Evolutionary conservation across 2,888 invertebrate genomes (phyloP).

Genomic region (Diogma glabrata): DNA sequence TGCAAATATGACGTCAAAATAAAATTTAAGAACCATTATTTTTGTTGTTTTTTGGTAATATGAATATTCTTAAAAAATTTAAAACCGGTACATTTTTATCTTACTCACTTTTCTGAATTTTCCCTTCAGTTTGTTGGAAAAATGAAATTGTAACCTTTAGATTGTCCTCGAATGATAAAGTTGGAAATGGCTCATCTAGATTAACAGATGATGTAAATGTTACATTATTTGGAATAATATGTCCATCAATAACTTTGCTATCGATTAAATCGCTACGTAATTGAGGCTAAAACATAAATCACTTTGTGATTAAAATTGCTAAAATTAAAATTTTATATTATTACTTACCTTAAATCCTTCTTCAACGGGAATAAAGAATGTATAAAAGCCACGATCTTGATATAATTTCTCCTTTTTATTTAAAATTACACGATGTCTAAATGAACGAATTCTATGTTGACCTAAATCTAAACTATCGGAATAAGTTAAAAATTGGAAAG

Average conservation of each 20-base stretch:
- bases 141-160: constrained; percentile 74
- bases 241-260: constrained; percentile 76
- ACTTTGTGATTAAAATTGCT: not conserved
- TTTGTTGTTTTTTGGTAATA: no score
- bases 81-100: not conserved
- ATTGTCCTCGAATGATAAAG: constrained; percentile 71
- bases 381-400: constrained; percentile 65
- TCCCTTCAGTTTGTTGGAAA: constrained; percentile 56
- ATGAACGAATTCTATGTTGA: constrained; percentile 58
- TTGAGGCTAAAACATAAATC: constrained; percentile 40
- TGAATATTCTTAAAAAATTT: not conserved
- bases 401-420: constrained; percentile 38
- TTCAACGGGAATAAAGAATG: constrained; percentile 85
- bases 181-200: constrained; percentile 61
- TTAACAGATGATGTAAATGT: constrained; percentile 75
- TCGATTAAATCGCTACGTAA: constrained; percentile 66
- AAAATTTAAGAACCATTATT: no score
- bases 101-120: constrained; percentile 45
- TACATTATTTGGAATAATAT: constrained; percentile 77
- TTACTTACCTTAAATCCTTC: constrained; percentile 72
- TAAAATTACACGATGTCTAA: constrained; percentile 9
- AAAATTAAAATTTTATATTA: constrained; percentile 6
- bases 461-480: constrained; percentile 66
- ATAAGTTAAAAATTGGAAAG: constrained; percentile 64
- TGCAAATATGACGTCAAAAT: no score